Percentiles rank a stretch among this genome's conserved stretches.
Conservation (phyloP, 2,113 vertebrate species). For the Anolis carolinensis region DNA sequence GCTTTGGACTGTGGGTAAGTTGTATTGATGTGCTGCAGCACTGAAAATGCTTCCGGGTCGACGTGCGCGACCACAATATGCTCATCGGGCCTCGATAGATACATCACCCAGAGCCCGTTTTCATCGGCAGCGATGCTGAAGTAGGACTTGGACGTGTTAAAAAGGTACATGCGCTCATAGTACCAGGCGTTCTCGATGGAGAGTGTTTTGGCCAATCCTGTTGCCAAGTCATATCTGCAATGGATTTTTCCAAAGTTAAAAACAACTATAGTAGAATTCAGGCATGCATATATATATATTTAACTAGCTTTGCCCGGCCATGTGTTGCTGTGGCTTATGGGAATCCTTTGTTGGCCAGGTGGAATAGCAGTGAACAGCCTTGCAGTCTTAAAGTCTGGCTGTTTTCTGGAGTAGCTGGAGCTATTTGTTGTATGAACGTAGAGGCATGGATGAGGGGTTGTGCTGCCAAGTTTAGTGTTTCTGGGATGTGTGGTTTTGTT, state of each 20-base stretch:
- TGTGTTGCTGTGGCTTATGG: too few relatives aligned
- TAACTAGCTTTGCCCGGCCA: too few relatives aligned
- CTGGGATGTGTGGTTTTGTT: too few relatives aligned
- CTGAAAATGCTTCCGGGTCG: constrained; percentile 85
- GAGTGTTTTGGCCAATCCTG: constrained; percentile 72
- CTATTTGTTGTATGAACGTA: too few relatives aligned
- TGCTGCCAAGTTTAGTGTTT: too few relatives aligned
- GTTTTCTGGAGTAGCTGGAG: too few relatives aligned
- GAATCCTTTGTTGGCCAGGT: too few relatives aligned
- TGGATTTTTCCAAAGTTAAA: not conserved
- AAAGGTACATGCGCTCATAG: constrained; percentile 88
- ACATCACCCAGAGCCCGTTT: constrained; percentile 92
- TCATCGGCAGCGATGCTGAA: constrained; percentile 93
- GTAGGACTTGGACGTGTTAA: constrained; percentile 93
- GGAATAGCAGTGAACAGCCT: too few relatives aligned
- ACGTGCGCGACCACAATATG: constrained; percentile 88
- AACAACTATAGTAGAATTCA: too few relatives aligned
- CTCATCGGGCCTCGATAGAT: constrained; percentile 84
- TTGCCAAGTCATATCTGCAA: constrained; percentile 85
- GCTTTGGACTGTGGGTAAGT: constrained; percentile 92
- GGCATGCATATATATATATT: not conserved
- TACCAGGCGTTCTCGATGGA: constrained; percentile 83
- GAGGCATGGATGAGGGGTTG: too few relatives aligned
- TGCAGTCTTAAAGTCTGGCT: too few relatives aligned
- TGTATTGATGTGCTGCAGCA: constrained; percentile 83